These are phyloP conservation scores for Hydrochoerus hydrochaeris DNA, from an alignment of 2,113 vertebrate species.

Conservation along the genomic window DNA sequence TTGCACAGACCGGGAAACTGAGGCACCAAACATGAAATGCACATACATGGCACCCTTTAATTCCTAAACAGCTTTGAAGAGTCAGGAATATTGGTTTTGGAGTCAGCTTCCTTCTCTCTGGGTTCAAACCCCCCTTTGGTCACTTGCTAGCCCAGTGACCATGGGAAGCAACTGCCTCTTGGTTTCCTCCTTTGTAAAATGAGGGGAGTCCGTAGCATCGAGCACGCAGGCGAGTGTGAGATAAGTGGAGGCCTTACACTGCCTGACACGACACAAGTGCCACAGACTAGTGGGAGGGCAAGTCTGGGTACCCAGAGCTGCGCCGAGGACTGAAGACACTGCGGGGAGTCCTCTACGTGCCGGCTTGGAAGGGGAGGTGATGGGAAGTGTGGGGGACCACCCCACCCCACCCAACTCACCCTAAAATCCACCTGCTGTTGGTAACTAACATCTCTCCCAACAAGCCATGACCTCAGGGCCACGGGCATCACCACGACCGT, in stretches of 20 bases:
- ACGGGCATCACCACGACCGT: neutral
- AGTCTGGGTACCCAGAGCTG: neutral
- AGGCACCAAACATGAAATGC: neutral
- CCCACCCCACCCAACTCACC: neutral
- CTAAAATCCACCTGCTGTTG: neutral
- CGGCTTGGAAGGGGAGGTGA: neutral
- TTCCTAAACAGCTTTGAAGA: neutral
- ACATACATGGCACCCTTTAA: neutral
- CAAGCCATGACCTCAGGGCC: neutral
- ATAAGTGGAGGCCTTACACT: fast-evolving
- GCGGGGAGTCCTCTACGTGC: neutral
- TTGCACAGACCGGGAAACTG: neutral
- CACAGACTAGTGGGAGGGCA: no score
- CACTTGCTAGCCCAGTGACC: neutral
- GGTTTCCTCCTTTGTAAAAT: neutral
- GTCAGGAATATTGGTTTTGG: neutral
- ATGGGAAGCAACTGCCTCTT: neutral
- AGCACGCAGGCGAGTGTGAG: neutral
- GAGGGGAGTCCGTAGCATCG: fast-evolving
- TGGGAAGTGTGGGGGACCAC: neutral
- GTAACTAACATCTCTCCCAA: neutral
- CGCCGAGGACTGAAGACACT: neutral
- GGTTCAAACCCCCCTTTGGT: neutral
- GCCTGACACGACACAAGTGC: neutral
- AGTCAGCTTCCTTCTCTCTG: neutral